These are phyloP conservation scores for Melipona quadrifasciata DNA, from an alignment of 1,140 invertebrate genomes.

Conservation along the genomic window DNA sequence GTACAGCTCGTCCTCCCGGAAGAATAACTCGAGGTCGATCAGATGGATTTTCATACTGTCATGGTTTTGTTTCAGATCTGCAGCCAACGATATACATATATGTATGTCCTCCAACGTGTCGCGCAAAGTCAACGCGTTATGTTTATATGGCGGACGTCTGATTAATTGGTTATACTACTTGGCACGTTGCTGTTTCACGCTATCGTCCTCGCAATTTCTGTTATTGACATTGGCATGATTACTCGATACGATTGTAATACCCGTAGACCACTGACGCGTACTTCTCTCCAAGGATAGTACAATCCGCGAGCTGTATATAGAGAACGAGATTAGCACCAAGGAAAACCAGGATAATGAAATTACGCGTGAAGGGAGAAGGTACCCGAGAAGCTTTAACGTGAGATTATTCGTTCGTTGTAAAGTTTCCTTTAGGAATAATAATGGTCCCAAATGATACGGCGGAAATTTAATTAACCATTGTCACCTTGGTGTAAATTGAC, in stretches of 20 bases:
- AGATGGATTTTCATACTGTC: constrained; percentile 1
- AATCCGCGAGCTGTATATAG: constrained; percentile 37
- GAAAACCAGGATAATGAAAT: constrained; percentile 60
- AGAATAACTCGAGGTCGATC: constrained; percentile 20
- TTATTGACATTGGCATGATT: constrained; percentile 62
- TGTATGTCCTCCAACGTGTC: background rate
- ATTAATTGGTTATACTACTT: background rate
- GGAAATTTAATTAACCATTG: background rate
- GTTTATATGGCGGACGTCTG: background rate
- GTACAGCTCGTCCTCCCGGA: constrained; percentile 16
- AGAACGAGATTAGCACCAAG: constrained; percentile 59
- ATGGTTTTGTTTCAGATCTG: background rate
- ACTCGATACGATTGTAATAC: constrained; percentile 34
- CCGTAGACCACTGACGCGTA: constrained; percentile 23
- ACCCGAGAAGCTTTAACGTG: background rate
- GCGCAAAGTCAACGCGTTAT: too few species aligned
- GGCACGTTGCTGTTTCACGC: background rate
- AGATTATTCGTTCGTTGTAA: background rate
- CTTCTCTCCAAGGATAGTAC: constrained; percentile 47
- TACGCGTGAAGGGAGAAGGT: constrained; percentile 31
- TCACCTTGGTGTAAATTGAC: background rate
- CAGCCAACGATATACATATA: background rate
- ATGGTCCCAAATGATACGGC: too few species aligned
- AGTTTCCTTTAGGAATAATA: background rate
- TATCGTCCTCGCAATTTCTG: constrained; percentile 6